Evolutionary conservation across 2,797 vertebrate species (phyloP).

Genomic region (Helicolenus hilgendorfi): DNA sequence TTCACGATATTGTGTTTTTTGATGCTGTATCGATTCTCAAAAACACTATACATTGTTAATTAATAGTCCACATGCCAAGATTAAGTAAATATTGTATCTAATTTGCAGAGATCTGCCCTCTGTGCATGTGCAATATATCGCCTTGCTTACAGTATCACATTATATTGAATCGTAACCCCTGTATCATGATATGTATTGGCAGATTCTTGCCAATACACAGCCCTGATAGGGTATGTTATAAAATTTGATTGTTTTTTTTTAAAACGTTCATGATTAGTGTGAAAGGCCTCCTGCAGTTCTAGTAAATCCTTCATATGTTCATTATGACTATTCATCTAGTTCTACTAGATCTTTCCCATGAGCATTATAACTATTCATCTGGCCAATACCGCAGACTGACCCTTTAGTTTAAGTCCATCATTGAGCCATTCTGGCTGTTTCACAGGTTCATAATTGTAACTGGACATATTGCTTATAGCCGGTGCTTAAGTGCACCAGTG

Average conservation of each 20-base stretch:
- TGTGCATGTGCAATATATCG: too few relatives aligned
- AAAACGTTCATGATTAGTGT: not conserved
- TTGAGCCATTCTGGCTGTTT: not conserved
- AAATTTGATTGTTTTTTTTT: conserved; percentile 8
- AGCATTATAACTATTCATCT: not conserved
- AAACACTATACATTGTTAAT: too few relatives aligned
- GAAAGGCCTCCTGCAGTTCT: not conserved
- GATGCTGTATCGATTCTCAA: too few relatives aligned
- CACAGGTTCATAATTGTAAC: not conserved
- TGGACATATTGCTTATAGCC: conserved; percentile 7
- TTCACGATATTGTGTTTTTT: too few relatives aligned
- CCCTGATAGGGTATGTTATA: rapidly evolving
- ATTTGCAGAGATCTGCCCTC: too few relatives aligned
- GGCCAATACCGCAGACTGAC: not conserved
- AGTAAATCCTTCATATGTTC: not conserved
- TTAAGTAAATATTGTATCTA: too few relatives aligned
- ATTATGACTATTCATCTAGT: not conserved
- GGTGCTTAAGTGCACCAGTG: not conserved
- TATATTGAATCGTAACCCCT: too few relatives aligned
- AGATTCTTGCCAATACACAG: too few relatives aligned
- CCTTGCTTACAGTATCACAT: too few relatives aligned
- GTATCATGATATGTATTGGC: too few relatives aligned
- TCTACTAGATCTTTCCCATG: not conserved
- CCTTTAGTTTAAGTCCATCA: conserved; percentile 8
- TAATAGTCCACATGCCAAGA: too few relatives aligned